These are phyloP conservation scores for Sthenelais limicola DNA, from an alignment of 2,888 invertebrate genomes.

Conservation along the genomic window DNA sequence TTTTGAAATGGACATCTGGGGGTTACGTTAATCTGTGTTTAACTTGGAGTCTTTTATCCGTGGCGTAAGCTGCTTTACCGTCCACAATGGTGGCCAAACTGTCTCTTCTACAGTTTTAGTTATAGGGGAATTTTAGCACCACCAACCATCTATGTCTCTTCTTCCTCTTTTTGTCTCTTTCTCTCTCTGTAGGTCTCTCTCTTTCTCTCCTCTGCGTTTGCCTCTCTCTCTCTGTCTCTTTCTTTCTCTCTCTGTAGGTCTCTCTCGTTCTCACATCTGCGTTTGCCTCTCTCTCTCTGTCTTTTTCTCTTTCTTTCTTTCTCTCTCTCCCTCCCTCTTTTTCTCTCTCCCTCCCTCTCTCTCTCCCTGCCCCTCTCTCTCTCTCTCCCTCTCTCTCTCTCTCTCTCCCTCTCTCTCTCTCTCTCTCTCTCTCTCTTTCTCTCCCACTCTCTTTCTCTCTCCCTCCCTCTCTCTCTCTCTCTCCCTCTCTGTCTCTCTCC, in stretches of 20 bases:
- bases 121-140: too few species aligned
- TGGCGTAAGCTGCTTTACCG: too few species aligned
- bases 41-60: too few species aligned
- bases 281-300: neutral
- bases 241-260: neutral
- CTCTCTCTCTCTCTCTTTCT: neutral
- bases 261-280: neutral
- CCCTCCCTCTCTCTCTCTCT: neutral
- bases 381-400: neutral
- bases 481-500: neutral
- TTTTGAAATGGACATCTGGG: too few species aligned
- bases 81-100: too few species aligned
- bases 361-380: neutral
- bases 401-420: neutral
- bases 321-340: neutral
- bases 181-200: neutral
- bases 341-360: neutral
- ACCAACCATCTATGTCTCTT: neutral
- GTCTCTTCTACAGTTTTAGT: too few species aligned
- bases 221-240: neutral
- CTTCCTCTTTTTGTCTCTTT: neutral
- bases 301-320: neutral
- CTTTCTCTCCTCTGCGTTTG: slow-evolving; percentile 1
- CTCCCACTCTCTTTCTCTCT: neutral
- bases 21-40: too few species aligned